Percentiles rank a stretch among this genome's conserved stretches.
Evolutionary conservation across 2,888 invertebrate species (phyloP).

Genomic region (Horisme vitalbata): DNA sequence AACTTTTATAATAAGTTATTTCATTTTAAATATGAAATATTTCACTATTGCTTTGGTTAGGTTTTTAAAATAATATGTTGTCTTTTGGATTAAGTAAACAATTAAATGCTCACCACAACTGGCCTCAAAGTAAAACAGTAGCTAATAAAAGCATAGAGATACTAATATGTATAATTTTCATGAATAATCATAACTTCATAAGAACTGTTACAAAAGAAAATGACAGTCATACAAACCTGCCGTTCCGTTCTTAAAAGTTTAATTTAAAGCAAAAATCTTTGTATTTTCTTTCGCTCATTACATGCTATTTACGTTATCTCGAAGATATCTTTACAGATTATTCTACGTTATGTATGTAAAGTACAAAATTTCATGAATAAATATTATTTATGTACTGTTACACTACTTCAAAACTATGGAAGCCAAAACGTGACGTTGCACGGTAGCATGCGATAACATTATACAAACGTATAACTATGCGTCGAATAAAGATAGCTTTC

Average conservation of each 20-base stretch:
- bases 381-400: conserved; percentile 36
- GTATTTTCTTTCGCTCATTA: conserved; percentile 8
- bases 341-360: conserved; percentile 53
- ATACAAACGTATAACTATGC: conserved; percentile 27
- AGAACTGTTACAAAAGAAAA: no score
- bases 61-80: conserved; percentile 34
- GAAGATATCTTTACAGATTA: conserved; percentile 28
- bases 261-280: conserved; percentile 13
- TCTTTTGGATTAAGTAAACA: conserved; percentile 47
- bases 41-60: conserved; percentile 50
- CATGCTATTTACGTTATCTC: conserved; percentile 19
- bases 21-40: conserved; percentile 6
- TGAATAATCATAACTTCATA: no score
- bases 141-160: no score
- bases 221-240: no score
- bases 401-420: conserved; percentile 75
- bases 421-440: conserved; percentile 69
- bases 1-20: conserved; percentile 9
- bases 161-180: no score
- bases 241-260: conserved; percentile 21
- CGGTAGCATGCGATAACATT: conserved; percentile 56
- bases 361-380: conserved; percentile 63
- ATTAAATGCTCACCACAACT: conserved; percentile 68
- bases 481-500: conserved; percentile 72
- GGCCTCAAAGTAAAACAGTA: conserved; percentile 47